Percentiles rank a stretch among this genome's conserved stretches.
Evolutionary conservation across 1,140 invertebrate species (phyloP).

Genomic region (Drosophila pseudoobscura): DNA sequence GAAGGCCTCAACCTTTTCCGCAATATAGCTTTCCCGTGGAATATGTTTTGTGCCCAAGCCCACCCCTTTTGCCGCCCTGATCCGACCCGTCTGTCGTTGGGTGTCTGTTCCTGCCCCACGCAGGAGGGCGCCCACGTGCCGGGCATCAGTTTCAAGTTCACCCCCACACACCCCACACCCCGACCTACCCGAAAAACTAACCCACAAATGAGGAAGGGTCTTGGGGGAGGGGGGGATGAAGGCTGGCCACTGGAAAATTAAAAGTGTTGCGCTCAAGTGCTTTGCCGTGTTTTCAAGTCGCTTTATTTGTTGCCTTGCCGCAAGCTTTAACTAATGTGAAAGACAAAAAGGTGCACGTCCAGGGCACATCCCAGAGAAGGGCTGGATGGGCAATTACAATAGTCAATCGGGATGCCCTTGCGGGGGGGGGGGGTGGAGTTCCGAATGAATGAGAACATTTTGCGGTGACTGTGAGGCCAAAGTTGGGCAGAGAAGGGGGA

Average conservation of each 20-base stretch:
- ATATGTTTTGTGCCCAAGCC: neutral
- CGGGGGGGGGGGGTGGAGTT: neutral
- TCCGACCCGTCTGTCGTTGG: neutral
- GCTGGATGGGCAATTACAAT: slow-evolving; percentile 39
- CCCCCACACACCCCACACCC: neutral
- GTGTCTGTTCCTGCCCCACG: slow-evolving; percentile 26
- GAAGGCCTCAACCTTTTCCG: no score
- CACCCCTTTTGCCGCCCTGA: neutral
- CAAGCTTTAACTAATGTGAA: slow-evolving; percentile 71
- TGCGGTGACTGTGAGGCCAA: slow-evolving; percentile 36
- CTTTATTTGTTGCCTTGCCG: slow-evolving; percentile 39
- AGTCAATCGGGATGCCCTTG: slow-evolving; percentile 64
- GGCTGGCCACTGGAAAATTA: slow-evolving; percentile 57
- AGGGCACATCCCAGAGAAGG: no score
- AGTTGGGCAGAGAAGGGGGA: slow-evolving; percentile 10
- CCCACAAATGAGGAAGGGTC: slow-evolving; percentile 4
- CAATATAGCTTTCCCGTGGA: neutral
- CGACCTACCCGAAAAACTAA: neutral
- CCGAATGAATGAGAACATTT: slow-evolving; percentile 57
- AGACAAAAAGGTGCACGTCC: slow-evolving; percentile 54
- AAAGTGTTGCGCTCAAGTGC: slow-evolving; percentile 79
- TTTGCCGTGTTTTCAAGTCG: slow-evolving; percentile 69
- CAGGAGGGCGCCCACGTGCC: slow-evolving; percentile 63
- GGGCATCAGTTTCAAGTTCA: slow-evolving; percentile 77
- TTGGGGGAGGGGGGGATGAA: slow-evolving; percentile 20